These are phyloP conservation scores for Brassicogethes aeneus DNA, from an alignment of 2,888 invertebrate species.

Conservation along the genomic window DNA sequence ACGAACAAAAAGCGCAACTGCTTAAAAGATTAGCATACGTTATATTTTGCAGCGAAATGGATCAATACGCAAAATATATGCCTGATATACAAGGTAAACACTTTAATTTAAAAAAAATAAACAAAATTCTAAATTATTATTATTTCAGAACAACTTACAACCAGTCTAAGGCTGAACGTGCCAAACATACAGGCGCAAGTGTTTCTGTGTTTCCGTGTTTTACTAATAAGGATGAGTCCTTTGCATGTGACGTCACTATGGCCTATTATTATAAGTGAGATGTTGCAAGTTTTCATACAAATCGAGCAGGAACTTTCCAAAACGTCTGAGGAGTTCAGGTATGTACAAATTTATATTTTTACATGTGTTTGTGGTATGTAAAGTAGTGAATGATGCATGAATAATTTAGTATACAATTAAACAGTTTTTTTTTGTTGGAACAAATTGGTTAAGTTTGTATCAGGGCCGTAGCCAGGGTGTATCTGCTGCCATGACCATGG, in stretches of 20 bases:
- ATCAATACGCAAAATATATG: constrained; percentile 81
- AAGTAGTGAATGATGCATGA: too few relatives aligned
- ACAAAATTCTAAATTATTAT: constrained; percentile 1
- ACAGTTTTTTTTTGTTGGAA: too few relatives aligned
- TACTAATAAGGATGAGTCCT: constrained; percentile 75
- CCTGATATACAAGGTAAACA: constrained; percentile 75
- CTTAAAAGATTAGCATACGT: constrained; percentile 76
- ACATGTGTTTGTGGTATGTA: not conserved
- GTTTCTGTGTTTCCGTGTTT: constrained; percentile 79
- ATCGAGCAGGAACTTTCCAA: constrained; percentile 76
- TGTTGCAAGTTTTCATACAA: constrained; percentile 79
- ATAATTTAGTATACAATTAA: too few relatives aligned
- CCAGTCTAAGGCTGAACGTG: constrained; percentile 65
- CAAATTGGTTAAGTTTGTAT: too few relatives aligned
- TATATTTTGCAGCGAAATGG: constrained; percentile 76
- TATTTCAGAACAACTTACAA: constrained; percentile 69
- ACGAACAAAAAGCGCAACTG: constrained; percentile 71
- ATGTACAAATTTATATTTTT: constrained; percentile 5
- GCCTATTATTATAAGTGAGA: constrained; percentile 86
- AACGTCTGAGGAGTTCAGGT: constrained; percentile 71
- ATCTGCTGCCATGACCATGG: too few relatives aligned
- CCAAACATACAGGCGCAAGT: constrained; percentile 78
- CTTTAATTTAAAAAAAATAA: constrained; percentile 1
- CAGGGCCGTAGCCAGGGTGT: too few relatives aligned
- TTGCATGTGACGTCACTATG: constrained; percentile 79